Evolutionary conservation across 2,113 vertebrate species (phyloP).

Genomic region (Pontoporia blainvillei): DNA sequence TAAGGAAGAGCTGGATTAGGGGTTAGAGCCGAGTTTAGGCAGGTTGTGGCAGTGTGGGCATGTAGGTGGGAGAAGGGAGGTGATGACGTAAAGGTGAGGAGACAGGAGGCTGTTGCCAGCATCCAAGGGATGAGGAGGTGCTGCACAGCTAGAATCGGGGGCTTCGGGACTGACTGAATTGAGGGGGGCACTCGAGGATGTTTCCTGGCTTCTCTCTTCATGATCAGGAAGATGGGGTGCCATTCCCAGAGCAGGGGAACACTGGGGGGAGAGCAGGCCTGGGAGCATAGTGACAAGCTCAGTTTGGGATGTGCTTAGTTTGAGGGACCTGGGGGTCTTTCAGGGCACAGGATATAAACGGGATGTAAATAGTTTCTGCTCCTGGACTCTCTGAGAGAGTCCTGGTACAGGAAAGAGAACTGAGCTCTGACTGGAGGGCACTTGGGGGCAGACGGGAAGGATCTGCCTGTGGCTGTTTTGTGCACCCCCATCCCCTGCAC

Average conservation of each 20-base stretch:
- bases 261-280: not conserved
- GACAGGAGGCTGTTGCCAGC: not conserved
- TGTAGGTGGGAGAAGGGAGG: not conserved
- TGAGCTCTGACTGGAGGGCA: not conserved
- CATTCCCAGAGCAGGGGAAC: not conserved
- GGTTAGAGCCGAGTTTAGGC: too few relatives aligned
- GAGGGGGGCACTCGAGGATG: not conserved
- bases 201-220: not conserved
- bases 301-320: not conserved
- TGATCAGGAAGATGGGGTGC: not conserved
- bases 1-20: not conserved
- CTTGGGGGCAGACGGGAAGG: not conserved
- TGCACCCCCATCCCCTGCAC: not conserved
- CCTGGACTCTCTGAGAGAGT: not conserved
- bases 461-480: not conserved
- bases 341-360: not conserved
- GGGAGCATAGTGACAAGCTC: not conserved
- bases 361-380: not conserved
- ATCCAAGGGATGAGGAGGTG: rapidly evolving
- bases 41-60: rapidly evolving
- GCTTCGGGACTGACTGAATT: too few relatives aligned
- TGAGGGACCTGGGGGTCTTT: not conserved
- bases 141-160: not conserved
- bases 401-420: not conserved
- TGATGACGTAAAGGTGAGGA: not conserved